Base-by-base conservation (phyloP, 2,888 invertebrate species). In the Leptodirus hochenwartii region DNA sequence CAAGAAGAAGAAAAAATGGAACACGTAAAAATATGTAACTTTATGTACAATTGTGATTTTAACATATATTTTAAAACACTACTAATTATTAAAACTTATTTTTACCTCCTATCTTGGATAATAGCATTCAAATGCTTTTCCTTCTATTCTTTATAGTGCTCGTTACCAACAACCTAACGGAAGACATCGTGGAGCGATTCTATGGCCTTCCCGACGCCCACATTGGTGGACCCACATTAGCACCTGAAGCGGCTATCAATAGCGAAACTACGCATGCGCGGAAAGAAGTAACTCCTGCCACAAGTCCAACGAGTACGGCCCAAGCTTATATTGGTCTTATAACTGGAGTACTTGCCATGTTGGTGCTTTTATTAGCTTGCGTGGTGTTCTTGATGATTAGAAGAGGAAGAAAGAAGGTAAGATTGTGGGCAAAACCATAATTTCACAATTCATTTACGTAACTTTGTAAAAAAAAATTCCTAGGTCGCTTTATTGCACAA, bases 271-370 rank as follows among this genome's bases (percentile, higher is more conserved):
- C 54, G 48, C 45, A 58, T 57, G 40, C 69, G 50, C 14, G 57
- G 53, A 58, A 58, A 41, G 58, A 67, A 30, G 63, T 69, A 0
- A 57, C 69, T 2, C 60, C 51, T 49, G 74, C 50, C 46, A 70
- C 52, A 42, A 70, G 49, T 54, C 68, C 53, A 39, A 70, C 60
- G 42, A 69, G 50, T 58, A 69, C 61, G 39, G 61, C 66, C 6
- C 55, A 63, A 37, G 54, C 54, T 3, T 67, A 70, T 33, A 68
- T 71, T 6, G 66, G 75, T 0, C 53, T 79, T 2, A 64, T 78
- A 11, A 73, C 74, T 20, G 72, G 72, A 1, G 66, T 69, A 1
- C 48, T 76, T 36, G 73, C 71, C 3, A 69, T 75, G 46, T 58
- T 73, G 26, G 67, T 69, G 2, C 54, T 77, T 5, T 56, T 76